These are phyloP conservation scores for Montipora sp. DNA, from an alignment of 64 coral and sea anemone genomes.

Conservation along the genomic window DNA sequence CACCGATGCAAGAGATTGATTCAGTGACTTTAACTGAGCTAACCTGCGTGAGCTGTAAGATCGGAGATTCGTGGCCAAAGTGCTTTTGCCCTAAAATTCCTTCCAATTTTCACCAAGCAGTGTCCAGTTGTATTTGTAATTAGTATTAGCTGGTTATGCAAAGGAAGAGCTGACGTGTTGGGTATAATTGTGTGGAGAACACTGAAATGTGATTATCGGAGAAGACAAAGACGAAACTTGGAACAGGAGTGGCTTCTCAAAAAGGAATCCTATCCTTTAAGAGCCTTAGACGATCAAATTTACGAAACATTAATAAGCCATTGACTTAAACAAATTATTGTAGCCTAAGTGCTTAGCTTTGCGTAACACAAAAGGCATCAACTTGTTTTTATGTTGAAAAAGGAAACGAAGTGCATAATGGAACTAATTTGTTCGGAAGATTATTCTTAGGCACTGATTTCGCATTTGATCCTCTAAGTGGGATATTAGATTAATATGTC, in stretches of 20 bases:
- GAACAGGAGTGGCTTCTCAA: conserved; percentile 4
- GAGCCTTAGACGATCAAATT: conserved; percentile 15
- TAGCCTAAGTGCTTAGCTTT: conserved; percentile 1
- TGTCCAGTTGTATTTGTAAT: neutral
- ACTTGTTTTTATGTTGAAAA: neutral
- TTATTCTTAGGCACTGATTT: neutral
- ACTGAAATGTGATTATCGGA: neutral
- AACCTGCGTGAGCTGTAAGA: neutral
- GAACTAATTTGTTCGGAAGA: neutral
- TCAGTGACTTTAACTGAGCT: neutral
- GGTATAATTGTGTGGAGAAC: neutral
- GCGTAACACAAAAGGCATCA: neutral
- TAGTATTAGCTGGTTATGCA: neutral
- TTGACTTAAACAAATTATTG: neutral
- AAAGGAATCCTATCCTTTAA: neutral
- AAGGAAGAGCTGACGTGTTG: neutral
- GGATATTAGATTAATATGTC: neutral
- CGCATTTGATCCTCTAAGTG: neutral
- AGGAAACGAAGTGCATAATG: neutral
- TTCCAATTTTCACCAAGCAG: neutral
- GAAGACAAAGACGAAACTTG: neutral
- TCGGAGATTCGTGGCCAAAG: neutral
- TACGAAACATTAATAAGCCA: conserved; percentile 14
- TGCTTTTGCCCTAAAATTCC: neutral
- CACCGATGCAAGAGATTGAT: neutral